Percentiles rank a stretch among this genome's conserved stretches.
Conservation (phyloP, 2,888 invertebrate species). For the Drosophila colorata region DNA sequence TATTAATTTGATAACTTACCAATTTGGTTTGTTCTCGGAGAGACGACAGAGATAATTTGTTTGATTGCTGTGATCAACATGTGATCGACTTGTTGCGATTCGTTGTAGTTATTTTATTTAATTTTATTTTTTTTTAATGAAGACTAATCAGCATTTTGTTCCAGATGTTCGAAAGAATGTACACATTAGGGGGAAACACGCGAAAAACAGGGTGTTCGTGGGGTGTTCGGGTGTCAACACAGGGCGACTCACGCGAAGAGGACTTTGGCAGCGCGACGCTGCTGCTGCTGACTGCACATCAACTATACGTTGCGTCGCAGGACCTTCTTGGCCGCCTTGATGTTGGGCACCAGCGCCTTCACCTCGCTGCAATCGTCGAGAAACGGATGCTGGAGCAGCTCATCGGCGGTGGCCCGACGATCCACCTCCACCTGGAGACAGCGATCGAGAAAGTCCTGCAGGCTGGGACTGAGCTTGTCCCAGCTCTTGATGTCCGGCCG, state of each 20-base stretch:
- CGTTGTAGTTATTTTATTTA: conserved; percentile 20
- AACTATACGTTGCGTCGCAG: conserved; percentile 85
- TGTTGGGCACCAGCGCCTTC: conserved; percentile 93
- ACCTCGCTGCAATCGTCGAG: conserved; percentile 94
- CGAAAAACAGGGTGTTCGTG: neutral
- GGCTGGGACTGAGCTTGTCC: conserved; percentile 90
- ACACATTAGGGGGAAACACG: conserved; percentile 34
- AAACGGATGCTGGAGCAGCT: conserved; percentile 95
- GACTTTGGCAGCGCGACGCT: conserved; percentile 73
- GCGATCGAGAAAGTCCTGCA: conserved; percentile 93
- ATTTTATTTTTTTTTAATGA: conserved; percentile 46
- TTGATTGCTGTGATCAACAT: neutral
- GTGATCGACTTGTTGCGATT: conserved; percentile 10
- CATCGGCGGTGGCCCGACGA: conserved; percentile 93
- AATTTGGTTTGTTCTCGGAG: conserved; percentile 41
- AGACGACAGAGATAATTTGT: conserved; percentile 3
- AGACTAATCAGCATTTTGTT: conserved; percentile 77
- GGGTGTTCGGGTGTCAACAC: neutral
- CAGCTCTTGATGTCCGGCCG: conserved; percentile 95
- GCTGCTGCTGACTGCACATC: conserved; percentile 73
- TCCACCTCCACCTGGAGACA: conserved; percentile 97
- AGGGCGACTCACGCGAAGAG: conserved; percentile 66
- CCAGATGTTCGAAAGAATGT: conserved; percentile 62
- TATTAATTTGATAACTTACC: conserved; percentile 42
- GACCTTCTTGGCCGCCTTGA: conserved; percentile 95